Evolutionary conservation across 2,113 vertebrate genomes (phyloP), one percentile per base, ranked within the genome.

Genomic region (Hipposideros armiger): DNA sequence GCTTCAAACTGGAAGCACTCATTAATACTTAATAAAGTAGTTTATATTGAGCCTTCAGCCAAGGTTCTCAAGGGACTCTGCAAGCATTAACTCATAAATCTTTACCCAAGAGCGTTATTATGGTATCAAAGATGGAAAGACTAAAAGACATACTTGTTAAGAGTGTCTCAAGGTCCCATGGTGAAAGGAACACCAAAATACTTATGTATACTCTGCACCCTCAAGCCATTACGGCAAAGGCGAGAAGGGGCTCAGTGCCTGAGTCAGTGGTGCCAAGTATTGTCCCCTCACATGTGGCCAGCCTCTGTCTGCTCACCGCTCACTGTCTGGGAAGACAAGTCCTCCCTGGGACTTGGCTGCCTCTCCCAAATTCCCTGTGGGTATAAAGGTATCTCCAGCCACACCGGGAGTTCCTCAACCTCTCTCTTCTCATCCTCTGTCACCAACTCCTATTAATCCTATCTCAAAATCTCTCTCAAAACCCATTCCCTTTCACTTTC

Each of bases 21-120:
- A 73, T 96, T 52, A 96, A 95, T 97, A 93, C 66, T 95, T 97
- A 91, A 97, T 96, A 81, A 96, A 90, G 88, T 87, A 74, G 94
- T 96, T 97, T 93, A 89, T 95, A 82, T 28, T 3, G 77, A 84
- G 40, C 47, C 54, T 91, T 94, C 67, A 73, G 82, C 62, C 3
- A 10, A 85, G 14, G 36, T 82, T 95, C 95, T 96, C 95, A 90
- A 77, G 92, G 88, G 91, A 7, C 26, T 96, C 94, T 90, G 81
- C 17, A 54, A 94, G 42, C 30, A 72, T 13, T 73, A 90, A 26
- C 40, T 95, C 67, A 69, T 85, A 91, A 93, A 95, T 97, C 93
- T 97, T 81, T 64, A 84, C 28, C 77, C 32, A 82, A 82, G 81
- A 91, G 93, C 28, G 78, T 93, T 87, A 91, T 94, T 88, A 85